These are phyloP conservation scores for Falco novaeseelandiae DNA, from an alignment of 2,797 vertebrate genomes.

Conservation along the genomic window DNA sequence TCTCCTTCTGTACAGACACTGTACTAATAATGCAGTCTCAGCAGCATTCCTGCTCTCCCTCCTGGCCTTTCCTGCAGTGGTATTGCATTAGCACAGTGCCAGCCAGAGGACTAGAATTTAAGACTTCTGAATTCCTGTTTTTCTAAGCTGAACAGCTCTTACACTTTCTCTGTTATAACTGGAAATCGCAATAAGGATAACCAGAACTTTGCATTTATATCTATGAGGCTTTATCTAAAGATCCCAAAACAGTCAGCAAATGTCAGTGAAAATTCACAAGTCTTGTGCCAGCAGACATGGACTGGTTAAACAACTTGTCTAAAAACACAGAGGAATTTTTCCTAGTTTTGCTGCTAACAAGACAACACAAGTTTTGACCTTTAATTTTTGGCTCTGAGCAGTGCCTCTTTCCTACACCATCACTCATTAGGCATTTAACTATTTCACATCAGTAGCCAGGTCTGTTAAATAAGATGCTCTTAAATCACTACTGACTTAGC, in stretches of 20 bases:
- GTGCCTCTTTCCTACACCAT: background rate
- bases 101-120: background rate
- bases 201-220: background rate
- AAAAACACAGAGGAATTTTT: constrained; percentile 13
- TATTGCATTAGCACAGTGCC: background rate
- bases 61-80: background rate
- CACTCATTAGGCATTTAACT: background rate
- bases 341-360: constrained; percentile 24
- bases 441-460: background rate
- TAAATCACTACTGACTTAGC: background rate
- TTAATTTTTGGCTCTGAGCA: constrained; percentile 13
- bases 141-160: background rate
- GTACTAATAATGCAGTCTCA: background rate
- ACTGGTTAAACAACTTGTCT: constrained; percentile 1
- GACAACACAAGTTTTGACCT: constrained; percentile 36
- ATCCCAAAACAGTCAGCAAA: background rate
- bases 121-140: background rate
- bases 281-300: background rate
- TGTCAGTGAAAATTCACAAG: background rate
- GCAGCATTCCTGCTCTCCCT: background rate
- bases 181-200: background rate
- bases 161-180: background rate
- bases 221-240: background rate
- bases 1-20: background rate
- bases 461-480: background rate